Evolutionary conservation across 2,888 invertebrate genomes (phyloP).

Genomic region (Thelaira solivaga): DNA sequence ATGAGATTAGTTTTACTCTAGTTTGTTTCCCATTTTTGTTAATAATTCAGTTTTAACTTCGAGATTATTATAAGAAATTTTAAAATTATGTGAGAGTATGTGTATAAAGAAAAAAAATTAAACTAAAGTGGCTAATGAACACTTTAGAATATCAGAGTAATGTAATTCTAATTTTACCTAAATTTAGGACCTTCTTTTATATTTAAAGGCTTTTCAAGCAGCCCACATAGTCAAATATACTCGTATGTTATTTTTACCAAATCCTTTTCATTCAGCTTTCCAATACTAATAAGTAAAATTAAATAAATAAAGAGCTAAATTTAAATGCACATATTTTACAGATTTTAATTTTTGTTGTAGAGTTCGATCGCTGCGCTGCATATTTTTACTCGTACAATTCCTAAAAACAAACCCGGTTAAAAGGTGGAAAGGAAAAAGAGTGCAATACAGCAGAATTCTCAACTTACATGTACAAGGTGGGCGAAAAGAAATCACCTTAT

Average conservation of each 20-base stretch:
- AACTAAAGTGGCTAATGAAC: no score
- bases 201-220: neutral
- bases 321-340: constrained; percentile 57
- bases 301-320: constrained; percentile 6
- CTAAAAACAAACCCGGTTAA: constrained; percentile 29
- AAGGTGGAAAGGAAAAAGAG: neutral
- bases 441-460: constrained; percentile 6
- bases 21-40: no score
- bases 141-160: no score
- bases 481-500: no score
- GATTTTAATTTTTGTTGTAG: constrained; percentile 37
- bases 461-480: no score
- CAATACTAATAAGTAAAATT: constrained; percentile 10
- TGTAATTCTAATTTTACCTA: no score
- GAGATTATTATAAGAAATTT: no score
- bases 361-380: neutral
- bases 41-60: no score
- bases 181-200: no score
- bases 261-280: neutral
- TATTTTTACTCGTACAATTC: constrained; percentile 11
- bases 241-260: neutral
- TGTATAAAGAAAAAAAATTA: no score
- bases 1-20: no score
- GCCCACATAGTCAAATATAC: constrained; percentile 5
- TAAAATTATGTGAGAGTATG: no score